These are phyloP conservation scores for Sinocyclocheilus anshuiensis DNA, from an alignment of 2,113 vertebrate species.

Conservation along the genomic window DNA sequence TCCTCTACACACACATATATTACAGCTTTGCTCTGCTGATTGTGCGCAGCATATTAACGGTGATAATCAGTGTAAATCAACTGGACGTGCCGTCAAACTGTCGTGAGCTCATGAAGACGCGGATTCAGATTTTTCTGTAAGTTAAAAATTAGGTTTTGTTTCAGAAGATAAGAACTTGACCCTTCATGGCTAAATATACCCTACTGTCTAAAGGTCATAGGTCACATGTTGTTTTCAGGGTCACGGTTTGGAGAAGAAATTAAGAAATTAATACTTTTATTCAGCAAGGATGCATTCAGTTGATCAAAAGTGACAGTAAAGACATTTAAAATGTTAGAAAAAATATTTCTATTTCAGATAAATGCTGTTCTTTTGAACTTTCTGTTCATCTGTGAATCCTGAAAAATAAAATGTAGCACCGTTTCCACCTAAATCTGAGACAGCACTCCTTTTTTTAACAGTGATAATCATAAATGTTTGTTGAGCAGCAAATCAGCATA, in stretches of 20 bases:
- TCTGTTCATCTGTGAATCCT: too few relatives aligned
- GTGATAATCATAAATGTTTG: not conserved
- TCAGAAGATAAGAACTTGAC: not conserved
- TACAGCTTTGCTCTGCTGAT: not conserved
- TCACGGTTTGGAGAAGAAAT: too few relatives aligned
- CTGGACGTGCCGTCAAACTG: not conserved
- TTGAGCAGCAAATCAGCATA: not conserved
- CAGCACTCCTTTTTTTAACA: not conserved
- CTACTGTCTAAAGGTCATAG: too few relatives aligned
- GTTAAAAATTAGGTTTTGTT: not conserved
- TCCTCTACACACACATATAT: conserved; percentile 33
- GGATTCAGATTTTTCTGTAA: not conserved
- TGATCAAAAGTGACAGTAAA: not conserved
- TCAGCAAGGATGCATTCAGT: not conserved
- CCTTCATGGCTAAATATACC: not conserved
- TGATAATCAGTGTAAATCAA: conserved; percentile 44
- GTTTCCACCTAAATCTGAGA: too few relatives aligned
- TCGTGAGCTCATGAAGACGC: not conserved
- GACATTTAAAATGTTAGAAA: too few relatives aligned
- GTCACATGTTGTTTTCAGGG: not conserved
- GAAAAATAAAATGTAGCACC: too few relatives aligned
- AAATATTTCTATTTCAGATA: too few relatives aligned
- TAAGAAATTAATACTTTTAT: not conserved
- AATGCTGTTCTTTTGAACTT: too few relatives aligned
- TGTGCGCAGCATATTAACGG: not conserved